Conservation (phyloP, 2,113 vertebrate species). For the Willisornis vidua region DNA sequence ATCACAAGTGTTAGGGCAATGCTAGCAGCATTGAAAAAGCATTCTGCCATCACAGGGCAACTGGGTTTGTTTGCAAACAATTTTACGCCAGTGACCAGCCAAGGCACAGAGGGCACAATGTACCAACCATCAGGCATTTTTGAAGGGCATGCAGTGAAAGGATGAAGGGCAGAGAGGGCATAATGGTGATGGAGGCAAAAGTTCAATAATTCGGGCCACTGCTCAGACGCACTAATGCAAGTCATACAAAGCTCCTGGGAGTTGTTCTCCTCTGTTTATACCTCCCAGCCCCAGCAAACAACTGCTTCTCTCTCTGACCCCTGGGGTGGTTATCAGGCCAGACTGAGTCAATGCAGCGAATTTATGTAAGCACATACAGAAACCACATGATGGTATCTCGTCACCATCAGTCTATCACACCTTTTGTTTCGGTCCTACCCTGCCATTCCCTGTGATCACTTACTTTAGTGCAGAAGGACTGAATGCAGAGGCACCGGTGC, state of each 20-base stretch:
- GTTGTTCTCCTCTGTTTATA: background rate
- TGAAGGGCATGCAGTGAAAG: background rate
- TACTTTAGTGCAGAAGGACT: background rate
- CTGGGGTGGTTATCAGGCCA: background rate
- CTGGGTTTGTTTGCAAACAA: background rate
- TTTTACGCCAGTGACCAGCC: background rate
- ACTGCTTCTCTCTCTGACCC: background rate
- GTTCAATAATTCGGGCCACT: background rate
- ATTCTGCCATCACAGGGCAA: background rate
- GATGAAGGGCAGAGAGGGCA: background rate
- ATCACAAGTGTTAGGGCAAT: background rate
- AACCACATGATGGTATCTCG: background rate
- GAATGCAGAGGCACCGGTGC: constrained; percentile 11
- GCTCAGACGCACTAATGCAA: background rate
- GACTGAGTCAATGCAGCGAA: background rate
- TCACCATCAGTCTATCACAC: background rate
- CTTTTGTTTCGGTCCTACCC: background rate
- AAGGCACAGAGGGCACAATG: background rate
- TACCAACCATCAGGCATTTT: background rate
- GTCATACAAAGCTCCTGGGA: background rate
- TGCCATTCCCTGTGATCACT: background rate
- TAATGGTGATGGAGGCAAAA: background rate
- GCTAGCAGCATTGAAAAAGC: background rate
- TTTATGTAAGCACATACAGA: background rate
- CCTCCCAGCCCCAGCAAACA: background rate